A percentile compares a stretch with the other conserved stretches of the same genome.
phyloP scores from a whole-genome alignment of 1,140 invertebrate species.

The Telenomus remus region DNA sequence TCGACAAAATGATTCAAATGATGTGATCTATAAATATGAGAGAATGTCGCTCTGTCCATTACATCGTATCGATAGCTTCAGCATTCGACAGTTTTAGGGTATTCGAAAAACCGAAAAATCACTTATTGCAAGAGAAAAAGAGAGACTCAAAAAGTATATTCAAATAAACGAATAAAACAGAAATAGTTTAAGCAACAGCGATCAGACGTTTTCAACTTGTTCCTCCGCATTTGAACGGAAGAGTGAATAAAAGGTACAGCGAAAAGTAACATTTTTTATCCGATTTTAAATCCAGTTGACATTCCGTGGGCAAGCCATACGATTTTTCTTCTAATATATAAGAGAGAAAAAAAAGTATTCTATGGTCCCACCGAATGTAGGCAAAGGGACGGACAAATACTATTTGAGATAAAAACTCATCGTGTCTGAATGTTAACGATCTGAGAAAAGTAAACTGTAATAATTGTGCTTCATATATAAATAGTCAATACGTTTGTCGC shows the following conservation, averaged over 20 bases:
- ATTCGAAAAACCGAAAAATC: slow-evolving; percentile 13
- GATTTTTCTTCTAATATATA: not conserved
- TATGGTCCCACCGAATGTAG: slow-evolving; percentile 17
- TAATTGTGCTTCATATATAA: slow-evolving; percentile 72
- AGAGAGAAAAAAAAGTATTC: slow-evolving; percentile 14
- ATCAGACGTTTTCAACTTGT: too few species aligned
- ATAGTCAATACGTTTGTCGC: slow-evolving; percentile 67
- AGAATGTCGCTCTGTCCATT: slow-evolving; percentile 67
- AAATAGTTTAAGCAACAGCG: too few species aligned
- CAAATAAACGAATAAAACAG: not conserved
- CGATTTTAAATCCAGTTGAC: not conserved
- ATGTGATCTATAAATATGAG: slow-evolving; percentile 67
- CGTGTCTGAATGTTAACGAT: slow-evolving; percentile 75
- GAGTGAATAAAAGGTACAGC: not conserved
- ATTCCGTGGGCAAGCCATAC: not conserved
- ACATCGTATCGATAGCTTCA: slow-evolving; percentile 59
- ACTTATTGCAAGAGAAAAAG: not conserved
- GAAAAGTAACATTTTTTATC: not conserved
- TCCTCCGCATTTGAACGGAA: not conserved
- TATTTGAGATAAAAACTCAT: slow-evolving; percentile 62
- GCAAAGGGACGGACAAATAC: slow-evolving; percentile 12
- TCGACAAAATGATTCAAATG: slow-evolving; percentile 55
- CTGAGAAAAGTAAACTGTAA: slow-evolving; percentile 71
- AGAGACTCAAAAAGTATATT: not conserved
- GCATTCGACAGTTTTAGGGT: slow-evolving; percentile 43